Conservation (phyloP, 2,888 invertebrate genomes). For the Gasteruption jaculator region DNA sequence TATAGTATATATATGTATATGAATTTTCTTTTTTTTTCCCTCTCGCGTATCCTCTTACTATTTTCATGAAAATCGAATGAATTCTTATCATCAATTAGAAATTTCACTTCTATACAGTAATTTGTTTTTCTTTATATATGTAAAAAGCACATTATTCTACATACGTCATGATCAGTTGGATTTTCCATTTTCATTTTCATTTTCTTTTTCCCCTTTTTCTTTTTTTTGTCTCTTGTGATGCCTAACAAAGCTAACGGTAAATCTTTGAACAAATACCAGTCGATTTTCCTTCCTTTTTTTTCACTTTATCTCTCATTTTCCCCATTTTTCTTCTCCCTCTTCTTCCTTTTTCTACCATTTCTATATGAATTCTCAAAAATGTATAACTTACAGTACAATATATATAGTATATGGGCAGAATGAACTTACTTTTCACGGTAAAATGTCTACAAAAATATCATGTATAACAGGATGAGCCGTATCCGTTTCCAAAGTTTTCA, state of each 20-base stretch:
- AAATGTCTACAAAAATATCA: conserved; percentile 45
- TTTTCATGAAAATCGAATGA: conserved; percentile 28
- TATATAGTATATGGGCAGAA: conserved; percentile 37
- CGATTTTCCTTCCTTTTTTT: conserved; percentile 7
- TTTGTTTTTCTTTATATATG: conserved; percentile 38
- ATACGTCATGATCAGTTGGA: conserved; percentile 38
- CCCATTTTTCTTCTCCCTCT: no score
- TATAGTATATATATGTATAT: no score
- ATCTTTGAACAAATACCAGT: conserved; percentile 30
- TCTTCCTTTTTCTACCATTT: no score
- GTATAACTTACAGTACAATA: conserved; percentile 26
- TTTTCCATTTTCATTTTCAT: conserved; percentile 20
- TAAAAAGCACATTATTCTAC: conserved; percentile 45
- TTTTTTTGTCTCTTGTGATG: conserved; percentile 24
- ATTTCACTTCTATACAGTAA: conserved; percentile 20
- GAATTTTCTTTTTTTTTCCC: conserved; percentile 4
- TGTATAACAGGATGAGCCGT: conserved; percentile 37
- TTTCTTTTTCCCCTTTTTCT: conserved; percentile 5
- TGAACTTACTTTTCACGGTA: conserved; percentile 38
- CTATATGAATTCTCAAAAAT: no score
- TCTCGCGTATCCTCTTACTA: no score
- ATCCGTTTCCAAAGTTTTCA: conserved; percentile 34
- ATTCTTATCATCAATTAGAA: conserved; percentile 31
- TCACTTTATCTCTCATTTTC: no score
- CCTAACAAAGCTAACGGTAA: conserved; percentile 29